Conservation (phyloP, 2,888 invertebrate species). For the Sarcophaga subvicina region DNA sequence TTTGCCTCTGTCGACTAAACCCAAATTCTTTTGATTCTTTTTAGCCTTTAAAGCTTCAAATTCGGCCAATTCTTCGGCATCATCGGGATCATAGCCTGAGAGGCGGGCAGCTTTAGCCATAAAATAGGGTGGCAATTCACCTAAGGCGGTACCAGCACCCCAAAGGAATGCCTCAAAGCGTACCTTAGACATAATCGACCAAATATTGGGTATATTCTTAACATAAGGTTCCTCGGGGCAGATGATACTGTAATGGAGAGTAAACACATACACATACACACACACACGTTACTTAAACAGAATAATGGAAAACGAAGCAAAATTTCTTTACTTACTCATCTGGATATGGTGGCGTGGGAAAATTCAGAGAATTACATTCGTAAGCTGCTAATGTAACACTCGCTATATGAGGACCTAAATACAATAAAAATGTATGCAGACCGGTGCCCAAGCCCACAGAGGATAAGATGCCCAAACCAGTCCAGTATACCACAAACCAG, state of each 20-base stretch:
- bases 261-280: too few species aligned
- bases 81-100: constrained; percentile 85
- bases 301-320: background rate
- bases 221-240: constrained; percentile 90
- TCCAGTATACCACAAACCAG: constrained; percentile 89
- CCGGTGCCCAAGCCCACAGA: constrained; percentile 99
- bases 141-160: constrained; percentile 99
- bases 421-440: constrained; percentile 98
- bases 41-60: constrained; percentile 88
- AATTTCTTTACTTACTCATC: constrained; percentile 88
- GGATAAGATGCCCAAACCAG: constrained; percentile 96
- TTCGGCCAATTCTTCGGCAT: constrained; percentile 88
- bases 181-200: constrained; percentile 97
- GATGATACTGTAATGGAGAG: constrained; percentile 87
- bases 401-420: constrained; percentile 99
- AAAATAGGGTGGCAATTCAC: constrained; percentile 99
- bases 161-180: constrained; percentile 98
- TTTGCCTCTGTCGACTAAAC: constrained; percentile 90
- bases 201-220: constrained; percentile 88
- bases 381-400: constrained; percentile 98
- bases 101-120: constrained; percentile 97
- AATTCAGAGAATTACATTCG: constrained; percentile 96
- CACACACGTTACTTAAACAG: constrained; percentile 16
- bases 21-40: constrained; percentile 84
- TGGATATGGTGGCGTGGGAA: constrained; percentile 99